Evolutionary conservation across 2,888 invertebrate genomes (phyloP).

Genomic region (Chymomyza caudatula): DNA sequence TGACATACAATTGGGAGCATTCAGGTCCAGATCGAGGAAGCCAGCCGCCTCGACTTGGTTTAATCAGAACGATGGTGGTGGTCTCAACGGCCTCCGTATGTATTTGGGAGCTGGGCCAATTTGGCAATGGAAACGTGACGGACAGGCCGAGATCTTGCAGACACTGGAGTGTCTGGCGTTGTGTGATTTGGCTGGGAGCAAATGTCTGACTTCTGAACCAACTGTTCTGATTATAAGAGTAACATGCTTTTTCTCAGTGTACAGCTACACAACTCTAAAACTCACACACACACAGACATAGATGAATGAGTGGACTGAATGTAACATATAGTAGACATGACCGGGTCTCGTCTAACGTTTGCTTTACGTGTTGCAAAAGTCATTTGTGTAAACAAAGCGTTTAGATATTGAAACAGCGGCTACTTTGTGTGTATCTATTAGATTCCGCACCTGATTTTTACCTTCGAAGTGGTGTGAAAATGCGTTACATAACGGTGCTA

Average conservation of each 20-base stretch:
- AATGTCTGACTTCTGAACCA: neutral
- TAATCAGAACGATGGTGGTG: no score
- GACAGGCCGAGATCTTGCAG: no score
- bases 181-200: no score
- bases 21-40: no score
- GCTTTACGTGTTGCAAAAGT: constrained; percentile 20
- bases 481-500: constrained; percentile 1
- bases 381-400: constrained; percentile 60
- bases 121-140: no score
- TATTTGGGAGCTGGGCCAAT: no score
- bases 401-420: constrained; percentile 48
- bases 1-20: no score
- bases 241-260: neutral
- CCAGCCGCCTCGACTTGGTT: no score
- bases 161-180: no score
- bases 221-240: neutral
- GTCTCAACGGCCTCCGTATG: no score
- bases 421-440: neutral
- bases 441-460: neutral
- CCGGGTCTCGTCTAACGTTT: neutral
- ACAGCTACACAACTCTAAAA: neutral
- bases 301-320: neutral
- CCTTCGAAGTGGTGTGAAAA: neutral
- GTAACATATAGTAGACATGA: neutral
- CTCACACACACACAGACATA: neutral